A percentile compares a stretch with the other conserved stretches of the same genome.
phyloP scores from a whole-genome alignment of 53 echinoderm and acorn worm genomes.

The Arbacia lixula region DNA sequence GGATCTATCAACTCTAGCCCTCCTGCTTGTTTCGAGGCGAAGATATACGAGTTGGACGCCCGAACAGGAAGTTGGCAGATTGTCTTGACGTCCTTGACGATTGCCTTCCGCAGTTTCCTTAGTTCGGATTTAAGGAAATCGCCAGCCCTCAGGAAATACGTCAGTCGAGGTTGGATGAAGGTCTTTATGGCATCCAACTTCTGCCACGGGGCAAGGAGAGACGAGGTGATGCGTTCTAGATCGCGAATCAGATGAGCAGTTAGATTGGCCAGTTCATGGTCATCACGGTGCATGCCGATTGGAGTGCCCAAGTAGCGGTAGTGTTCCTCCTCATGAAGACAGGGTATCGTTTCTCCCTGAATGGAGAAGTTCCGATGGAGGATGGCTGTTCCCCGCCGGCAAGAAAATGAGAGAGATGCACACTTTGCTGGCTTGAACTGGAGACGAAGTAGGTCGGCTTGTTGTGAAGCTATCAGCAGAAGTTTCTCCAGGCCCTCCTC shows the following conservation, averaged over 20 bases:
- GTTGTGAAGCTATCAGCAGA: not conserved
- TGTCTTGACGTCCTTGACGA: not conserved
- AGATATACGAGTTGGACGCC: not conserved
- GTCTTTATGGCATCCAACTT: conserved; percentile 25
- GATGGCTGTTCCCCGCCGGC: not conserved
- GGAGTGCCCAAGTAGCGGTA: conserved; percentile 44
- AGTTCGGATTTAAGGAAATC: no score
- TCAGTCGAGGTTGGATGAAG: no score
- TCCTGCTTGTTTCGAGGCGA: not conserved
- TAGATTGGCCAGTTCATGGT: not conserved
- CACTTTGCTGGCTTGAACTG: not conserved
- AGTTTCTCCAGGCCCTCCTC: not conserved
- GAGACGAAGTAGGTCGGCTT: not conserved
- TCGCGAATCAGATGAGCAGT: conserved; percentile 1
- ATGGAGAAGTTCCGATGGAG: not conserved
- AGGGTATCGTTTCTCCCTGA: not conserved
- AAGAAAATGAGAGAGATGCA: not conserved
- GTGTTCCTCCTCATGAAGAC: conserved; percentile 25
- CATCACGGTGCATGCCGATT: no score
- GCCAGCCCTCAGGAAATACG: no score
- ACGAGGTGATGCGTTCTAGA: not conserved
- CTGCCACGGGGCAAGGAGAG: conserved; percentile 54
- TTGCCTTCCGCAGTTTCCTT: no score
- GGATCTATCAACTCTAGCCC: not conserved
- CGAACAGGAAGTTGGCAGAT: no score